Evolutionary conservation across 2,888 invertebrate species (phyloP).

Genomic region (Griposia aprilina): DNA sequence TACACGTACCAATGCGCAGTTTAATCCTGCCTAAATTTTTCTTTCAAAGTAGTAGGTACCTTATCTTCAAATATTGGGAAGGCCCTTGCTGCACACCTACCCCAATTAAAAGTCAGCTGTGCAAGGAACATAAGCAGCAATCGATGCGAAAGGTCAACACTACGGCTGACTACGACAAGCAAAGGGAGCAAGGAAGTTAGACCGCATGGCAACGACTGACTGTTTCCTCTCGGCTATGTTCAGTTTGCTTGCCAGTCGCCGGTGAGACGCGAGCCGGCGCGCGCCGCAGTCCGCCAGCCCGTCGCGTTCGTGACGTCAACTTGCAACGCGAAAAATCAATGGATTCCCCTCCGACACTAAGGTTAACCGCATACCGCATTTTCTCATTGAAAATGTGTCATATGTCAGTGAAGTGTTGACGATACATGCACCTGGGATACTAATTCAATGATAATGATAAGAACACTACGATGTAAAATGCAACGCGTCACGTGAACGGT

Average conservation of each 20-base stretch:
- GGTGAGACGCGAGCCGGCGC: constrained; percentile 88
- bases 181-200: constrained; percentile 74
- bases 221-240: constrained; percentile 82
- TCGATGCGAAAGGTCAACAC: constrained; percentile 85
- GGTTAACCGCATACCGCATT: constrained; percentile 90
- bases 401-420: constrained; percentile 87
- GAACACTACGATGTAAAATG: constrained; percentile 74
- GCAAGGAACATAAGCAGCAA: constrained; percentile 72
- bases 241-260: constrained; percentile 82
- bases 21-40: constrained; percentile 9
- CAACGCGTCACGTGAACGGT: constrained; percentile 84
- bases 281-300: constrained; percentile 84
- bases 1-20: neutral
- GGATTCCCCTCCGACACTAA: constrained; percentile 83
- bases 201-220: constrained; percentile 86
- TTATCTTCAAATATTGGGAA: constrained; percentile 12
- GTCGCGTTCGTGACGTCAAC: constrained; percentile 86
- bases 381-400: constrained; percentile 86
- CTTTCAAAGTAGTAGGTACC: neutral
- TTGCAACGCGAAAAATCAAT: constrained; percentile 89
- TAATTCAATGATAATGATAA: constrained; percentile 73
- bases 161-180: constrained; percentile 72
- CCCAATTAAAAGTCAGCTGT: constrained; percentile 79
- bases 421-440: constrained; percentile 68
- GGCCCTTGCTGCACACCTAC: constrained; percentile 37